Percentiles rank a stretch among this genome's conserved stretches.
Evolutionary conservation across 2,113 vertebrate species (phyloP).

Genomic region (Perccottus glenii): DNA sequence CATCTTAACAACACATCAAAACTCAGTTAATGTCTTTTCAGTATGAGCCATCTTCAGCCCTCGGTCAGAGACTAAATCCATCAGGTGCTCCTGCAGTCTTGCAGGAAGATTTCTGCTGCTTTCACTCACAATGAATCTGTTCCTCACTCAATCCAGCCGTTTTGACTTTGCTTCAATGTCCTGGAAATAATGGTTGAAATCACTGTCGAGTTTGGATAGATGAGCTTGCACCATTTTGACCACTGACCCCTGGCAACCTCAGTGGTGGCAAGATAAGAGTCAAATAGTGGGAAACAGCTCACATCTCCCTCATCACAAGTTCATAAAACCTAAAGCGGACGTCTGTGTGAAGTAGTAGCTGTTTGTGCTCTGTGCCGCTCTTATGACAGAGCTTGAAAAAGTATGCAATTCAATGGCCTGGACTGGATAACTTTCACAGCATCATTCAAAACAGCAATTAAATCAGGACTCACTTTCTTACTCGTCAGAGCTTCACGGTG

Average conservation of each 20-base stretch:
- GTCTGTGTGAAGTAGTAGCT: background rate
- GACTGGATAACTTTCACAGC: no score
- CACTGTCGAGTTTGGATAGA: constrained; percentile 19
- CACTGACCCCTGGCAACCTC: constrained; percentile 18
- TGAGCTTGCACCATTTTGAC: constrained; percentile 18
- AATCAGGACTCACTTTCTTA: no score
- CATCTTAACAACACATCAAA: background rate
- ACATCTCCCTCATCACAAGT: constrained; percentile 13
- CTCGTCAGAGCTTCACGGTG: no score
- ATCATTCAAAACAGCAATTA: no score
- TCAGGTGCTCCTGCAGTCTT: background rate
- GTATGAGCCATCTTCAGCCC: background rate
- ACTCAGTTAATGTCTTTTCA: background rate
- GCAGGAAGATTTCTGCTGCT: constrained; percentile 23
- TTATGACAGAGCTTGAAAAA: background rate
- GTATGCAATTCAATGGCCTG: background rate
- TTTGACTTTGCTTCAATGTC: constrained; percentile 48
- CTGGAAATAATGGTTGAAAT: constrained; percentile 33
- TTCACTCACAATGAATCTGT: constrained; percentile 21
- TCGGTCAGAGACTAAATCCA: background rate
- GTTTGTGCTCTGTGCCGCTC: background rate
- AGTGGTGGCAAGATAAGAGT: constrained; percentile 1
- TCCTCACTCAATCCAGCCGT: constrained; percentile 34
- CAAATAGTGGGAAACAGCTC: constrained; percentile 16
- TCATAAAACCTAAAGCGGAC: background rate